Base-by-base conservation (phyloP, 2,888 invertebrate species). In the Odontomyia ornata region DNA sequence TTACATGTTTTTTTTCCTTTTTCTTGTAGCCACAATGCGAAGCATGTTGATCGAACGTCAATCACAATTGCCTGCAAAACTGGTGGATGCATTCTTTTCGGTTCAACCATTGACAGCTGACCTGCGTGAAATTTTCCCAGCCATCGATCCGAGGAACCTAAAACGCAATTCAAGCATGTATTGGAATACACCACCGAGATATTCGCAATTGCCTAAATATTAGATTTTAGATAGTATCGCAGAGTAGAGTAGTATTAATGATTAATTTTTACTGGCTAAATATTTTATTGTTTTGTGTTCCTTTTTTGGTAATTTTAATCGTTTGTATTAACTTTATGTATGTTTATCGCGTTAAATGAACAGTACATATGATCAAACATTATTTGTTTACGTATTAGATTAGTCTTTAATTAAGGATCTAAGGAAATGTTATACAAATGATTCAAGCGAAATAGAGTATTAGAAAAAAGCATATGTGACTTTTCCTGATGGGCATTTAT, bases 91-190 rank as follows among this genome's bases (percentile, higher is more conserved):
- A 28, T 88, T 92, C 83, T 93, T 92, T 86, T 88, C 88, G 1
- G 89, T 90, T 79, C 88, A 89, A 79, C 88, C 88, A 76, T 89
- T 89, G 84, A 89, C 90, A 1, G 91, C 92, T 0, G 91, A 93
- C 88, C 87, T 94, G 78, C 86, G 88, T 76, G 89, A 89, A 79
- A 89, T 94, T 67, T 94, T 94, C 88, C 90, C 91, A 47, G 86
- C 87, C 79, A 92, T 93, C 80, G 91, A 92, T 84, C 89, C 90
- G 69, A 87, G 87, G 65, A 88, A 89, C 56, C 87, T 93, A 81
- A 91, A 91, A 84, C 88, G 93, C 57, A 93, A 92, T 52, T 93
- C 93, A 0, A 93, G 93, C 82, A 93, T 92, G 57, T 89, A 91
- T 75, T 94, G 94, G 94, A 89, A 91, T 80, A 91, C 91, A 11